These are phyloP conservation scores for Babylonia areolata DNA, from an alignment of 1,140 invertebrate genomes.

Conservation along the genomic window DNA sequence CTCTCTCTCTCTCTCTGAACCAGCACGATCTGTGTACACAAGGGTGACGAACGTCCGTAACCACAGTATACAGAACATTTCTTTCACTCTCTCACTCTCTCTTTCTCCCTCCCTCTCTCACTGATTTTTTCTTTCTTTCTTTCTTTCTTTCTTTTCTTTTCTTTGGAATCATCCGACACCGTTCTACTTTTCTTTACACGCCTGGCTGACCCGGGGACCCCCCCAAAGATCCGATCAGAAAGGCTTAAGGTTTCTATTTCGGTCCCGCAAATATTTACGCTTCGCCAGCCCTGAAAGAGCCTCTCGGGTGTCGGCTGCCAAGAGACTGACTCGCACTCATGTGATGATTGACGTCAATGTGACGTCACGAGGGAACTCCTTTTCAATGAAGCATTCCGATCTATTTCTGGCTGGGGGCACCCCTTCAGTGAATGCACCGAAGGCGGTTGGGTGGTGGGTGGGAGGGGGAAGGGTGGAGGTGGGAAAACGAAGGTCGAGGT, in stretches of 20 bases:
- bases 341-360: constrained; percentile 35
- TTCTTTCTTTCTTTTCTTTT: background rate
- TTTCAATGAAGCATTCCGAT: background rate
- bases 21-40: background rate
- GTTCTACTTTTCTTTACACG: background rate
- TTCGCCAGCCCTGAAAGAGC: constrained; percentile 19
- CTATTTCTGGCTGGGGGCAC: constrained; percentile 25
- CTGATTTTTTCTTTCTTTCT: background rate
- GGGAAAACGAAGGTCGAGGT: background rate
- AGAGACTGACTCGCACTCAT: constrained; percentile 20
- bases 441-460: too few species aligned
- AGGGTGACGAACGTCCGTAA: background rate
- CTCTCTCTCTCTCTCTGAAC: background rate
- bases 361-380: constrained; percentile 35
- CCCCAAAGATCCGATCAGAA: background rate
- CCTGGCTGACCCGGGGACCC: background rate
- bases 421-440: background rate
- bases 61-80: background rate
- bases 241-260: background rate
- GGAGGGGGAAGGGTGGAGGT: too few species aligned
- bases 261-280: constrained; percentile 24
- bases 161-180: background rate
- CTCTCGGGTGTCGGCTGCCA: constrained; percentile 12
- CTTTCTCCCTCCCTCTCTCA: background rate
- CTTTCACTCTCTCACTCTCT: background rate